Evolutionary conservation across 2,113 vertebrate genomes (phyloP).

Genomic region (Todiramphus saurophagus): DNA sequence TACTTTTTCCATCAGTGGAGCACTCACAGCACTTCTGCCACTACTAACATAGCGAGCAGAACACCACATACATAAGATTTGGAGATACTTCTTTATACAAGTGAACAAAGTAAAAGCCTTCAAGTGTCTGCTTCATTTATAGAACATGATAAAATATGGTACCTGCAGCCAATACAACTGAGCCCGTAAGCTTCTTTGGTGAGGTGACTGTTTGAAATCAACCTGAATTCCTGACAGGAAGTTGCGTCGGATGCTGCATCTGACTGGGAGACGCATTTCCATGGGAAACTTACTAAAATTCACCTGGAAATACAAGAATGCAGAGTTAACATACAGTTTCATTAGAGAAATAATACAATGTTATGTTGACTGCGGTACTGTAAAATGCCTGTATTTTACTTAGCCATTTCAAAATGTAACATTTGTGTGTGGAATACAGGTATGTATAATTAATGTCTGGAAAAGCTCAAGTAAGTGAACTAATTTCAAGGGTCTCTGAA

Average conservation of each 20-base stretch:
- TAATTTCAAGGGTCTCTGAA: background rate
- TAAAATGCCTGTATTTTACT: background rate
- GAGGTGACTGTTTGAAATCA: slow-evolving; percentile 91
- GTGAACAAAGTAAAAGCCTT: background rate
- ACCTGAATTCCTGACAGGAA: slow-evolving; percentile 92
- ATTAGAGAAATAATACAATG: background rate
- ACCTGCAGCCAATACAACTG: slow-evolving; percentile 96
- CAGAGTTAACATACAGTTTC: background rate
- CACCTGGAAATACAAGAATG: slow-evolving; percentile 72
- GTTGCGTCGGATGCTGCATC: slow-evolving; percentile 85
- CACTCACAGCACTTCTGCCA: background rate
- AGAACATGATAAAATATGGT: background rate
- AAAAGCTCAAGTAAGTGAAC: background rate
- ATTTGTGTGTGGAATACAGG: background rate
- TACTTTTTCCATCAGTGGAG: background rate
- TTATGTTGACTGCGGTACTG: no score
- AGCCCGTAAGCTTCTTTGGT: slow-evolving; percentile 92
- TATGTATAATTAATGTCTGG: background rate
- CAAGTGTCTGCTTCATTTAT: slow-evolving; percentile 57
- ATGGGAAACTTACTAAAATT: slow-evolving; percentile 84
- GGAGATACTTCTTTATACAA: background rate
- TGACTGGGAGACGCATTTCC: slow-evolving; percentile 86
- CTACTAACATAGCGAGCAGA: rapidly evolving
- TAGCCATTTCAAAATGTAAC: background rate
- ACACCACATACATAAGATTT: rapidly evolving